Conservation (phyloP, 92 coral and sea anemone genomes). For the Scolanthus callimorphus region DNA sequence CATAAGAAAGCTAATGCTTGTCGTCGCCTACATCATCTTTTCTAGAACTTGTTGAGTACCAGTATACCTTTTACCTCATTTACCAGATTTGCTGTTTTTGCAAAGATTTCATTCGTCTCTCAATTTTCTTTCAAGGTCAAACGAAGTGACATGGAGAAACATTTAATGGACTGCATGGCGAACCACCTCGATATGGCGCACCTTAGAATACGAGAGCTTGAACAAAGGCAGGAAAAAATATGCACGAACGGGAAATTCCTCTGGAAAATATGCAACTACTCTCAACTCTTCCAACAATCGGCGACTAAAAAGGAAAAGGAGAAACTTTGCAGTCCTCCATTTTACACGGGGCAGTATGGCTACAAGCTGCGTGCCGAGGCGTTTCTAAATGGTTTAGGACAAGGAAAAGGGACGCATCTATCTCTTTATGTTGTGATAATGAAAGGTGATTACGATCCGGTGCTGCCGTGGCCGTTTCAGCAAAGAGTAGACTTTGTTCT, state of each 20-base stretch:
- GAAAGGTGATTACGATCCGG: constrained; percentile 97
- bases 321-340: constrained; percentile 96
- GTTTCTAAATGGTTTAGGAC: constrained; percentile 95
- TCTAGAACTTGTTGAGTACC: too few species aligned
- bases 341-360: constrained; percentile 98
- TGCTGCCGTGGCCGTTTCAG: constrained; percentile 98
- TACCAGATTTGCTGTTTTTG: too few species aligned
- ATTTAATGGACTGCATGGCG: constrained; percentile 71
- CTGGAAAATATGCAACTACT: constrained; percentile 97
- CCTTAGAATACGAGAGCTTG: constrained; percentile 86
- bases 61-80: too few species aligned
- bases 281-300: constrained; percentile 89
- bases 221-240: constrained; percentile 82
- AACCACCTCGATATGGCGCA: constrained; percentile 91
- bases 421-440: constrained; percentile 94
- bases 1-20: too few species aligned
- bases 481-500: constrained; percentile 96
- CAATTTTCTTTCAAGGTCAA: constrained; percentile 41
- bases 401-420: constrained; percentile 95
- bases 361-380: constrained; percentile 98
- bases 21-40: neutral
- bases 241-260: constrained; percentile 92
- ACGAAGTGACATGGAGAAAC: constrained; percentile 91
- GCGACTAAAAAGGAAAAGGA: constrained; percentile 97
- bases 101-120: too few species aligned